A percentile compares a stretch with the other conserved stretches of the same genome.
Evolutionary conservation across 2,888 invertebrate genomes (phyloP).

Genomic region (Elegia similella): DNA sequence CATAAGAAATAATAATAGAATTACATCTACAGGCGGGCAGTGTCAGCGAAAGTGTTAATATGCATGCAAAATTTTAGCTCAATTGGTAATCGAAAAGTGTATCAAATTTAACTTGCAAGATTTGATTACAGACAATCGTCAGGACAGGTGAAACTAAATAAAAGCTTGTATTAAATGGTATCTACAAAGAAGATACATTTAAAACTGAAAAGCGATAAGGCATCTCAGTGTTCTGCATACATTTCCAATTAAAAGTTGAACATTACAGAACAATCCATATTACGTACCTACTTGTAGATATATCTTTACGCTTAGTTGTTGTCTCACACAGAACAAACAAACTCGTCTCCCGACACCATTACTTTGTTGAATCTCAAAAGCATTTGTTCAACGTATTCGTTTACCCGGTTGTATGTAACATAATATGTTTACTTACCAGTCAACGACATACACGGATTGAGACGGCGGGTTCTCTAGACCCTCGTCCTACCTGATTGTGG

Average conservation of each 20-base stretch:
- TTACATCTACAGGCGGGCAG: too few species aligned
- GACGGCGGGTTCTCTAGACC: constrained; percentile 51
- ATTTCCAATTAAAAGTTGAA: too few species aligned
- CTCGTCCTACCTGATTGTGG: constrained; percentile 62
- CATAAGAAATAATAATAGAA: too few species aligned
- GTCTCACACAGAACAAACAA: background rate
- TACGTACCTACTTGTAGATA: background rate
- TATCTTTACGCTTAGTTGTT: background rate
- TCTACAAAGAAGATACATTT: too few species aligned
- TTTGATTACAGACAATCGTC: too few species aligned
- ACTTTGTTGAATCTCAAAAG: background rate
- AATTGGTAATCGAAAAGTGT: too few species aligned
- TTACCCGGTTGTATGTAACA: constrained; percentile 15
- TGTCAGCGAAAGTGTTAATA: too few species aligned
- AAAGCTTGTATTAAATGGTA: too few species aligned
- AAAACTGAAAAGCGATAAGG: background rate
- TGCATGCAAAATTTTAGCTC: too few species aligned
- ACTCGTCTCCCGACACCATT: background rate
- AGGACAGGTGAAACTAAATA: too few species aligned
- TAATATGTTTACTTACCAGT: constrained; percentile 32
- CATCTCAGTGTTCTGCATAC: background rate
- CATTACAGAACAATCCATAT: too few species aligned
- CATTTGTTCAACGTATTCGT: constrained; percentile 5
- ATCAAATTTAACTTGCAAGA: too few species aligned
- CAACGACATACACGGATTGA: constrained; percentile 53